Conservation (phyloP, 2,888 invertebrate species). For the Polydrusus cervinus region DNA sequence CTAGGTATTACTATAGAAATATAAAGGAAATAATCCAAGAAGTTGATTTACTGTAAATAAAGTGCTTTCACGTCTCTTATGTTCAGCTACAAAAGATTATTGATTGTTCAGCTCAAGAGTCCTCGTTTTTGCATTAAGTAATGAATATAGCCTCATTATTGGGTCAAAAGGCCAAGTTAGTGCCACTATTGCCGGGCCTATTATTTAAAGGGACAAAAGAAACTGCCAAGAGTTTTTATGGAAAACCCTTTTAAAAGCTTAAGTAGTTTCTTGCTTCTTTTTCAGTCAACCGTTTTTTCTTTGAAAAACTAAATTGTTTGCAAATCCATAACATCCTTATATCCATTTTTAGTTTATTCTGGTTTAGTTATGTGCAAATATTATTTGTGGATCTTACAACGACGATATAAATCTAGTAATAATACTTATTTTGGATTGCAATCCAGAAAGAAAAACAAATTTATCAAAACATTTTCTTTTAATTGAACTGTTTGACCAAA, state of each 20-base stretch:
- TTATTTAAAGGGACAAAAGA: conserved; percentile 26
- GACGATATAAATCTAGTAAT: too few relatives aligned
- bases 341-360: background rate
- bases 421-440: too few relatives aligned
- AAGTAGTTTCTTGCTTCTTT: background rate
- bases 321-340: background rate
- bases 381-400: too few relatives aligned
- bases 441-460: too few relatives aligned
- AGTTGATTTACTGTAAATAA: conserved; percentile 19
- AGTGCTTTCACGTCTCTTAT: conserved; percentile 13
- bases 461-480: too few relatives aligned
- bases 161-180: conserved; percentile 34
- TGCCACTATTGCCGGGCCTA: conserved; percentile 34
- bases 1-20: too few relatives aligned
- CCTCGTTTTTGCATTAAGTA: conserved; percentile 33
- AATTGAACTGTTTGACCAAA: too few relatives aligned
- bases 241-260: background rate
- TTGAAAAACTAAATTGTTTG: background rate
- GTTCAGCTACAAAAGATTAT: conserved; percentile 39
- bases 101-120: conserved; percentile 38
- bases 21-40: background rate
- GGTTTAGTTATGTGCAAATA: background rate
- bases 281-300: conserved; percentile 7
- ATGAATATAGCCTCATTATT: conserved; percentile 38
- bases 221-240: conserved; percentile 2